Base-by-base conservation (phyloP, 2,888 invertebrate genomes). In the Lithosia quadra region DNA sequence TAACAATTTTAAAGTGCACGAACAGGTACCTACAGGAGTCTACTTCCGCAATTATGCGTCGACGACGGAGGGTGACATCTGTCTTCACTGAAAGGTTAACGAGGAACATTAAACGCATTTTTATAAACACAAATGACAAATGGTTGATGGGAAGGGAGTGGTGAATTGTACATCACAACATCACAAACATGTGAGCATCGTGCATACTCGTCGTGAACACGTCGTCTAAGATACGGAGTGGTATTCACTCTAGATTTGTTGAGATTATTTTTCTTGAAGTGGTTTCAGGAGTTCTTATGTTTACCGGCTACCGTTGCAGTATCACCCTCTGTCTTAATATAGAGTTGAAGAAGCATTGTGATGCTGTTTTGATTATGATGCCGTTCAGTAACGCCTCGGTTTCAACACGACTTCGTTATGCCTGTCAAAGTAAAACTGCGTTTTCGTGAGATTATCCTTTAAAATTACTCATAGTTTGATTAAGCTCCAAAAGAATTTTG, bases 41-140 rank as follows among this genome's bases (percentile, higher is more conserved):
- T 65, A 77, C 90, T 94, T 93, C 93, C 93, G 91, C 91, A 92
- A 92, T 92, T 90, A 80, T 81, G 63, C 68, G 88, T 80, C 71
- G 86, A 83, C 86, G 88, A 85, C 88, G 82, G 80, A 82, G 85
- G 83, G 82, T 80, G 86, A 86, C 88, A 90, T 89, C 86, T 88
- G 87, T 86, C 86, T 86, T 80, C 82, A 81, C 85, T 85, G 72
- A 90, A 92, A 92, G 92, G 91, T 92, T 91, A 93, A 93, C 91
- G 87, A 89, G 90, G 80, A 81, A 78, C 87, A 89, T 91, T 81
- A 73, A 77, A 73, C 67, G 73, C 79, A 81, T 79, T 81, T 90
- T 88, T 89, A 86, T 84, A 80, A 83, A 80, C 74, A 77, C 79
- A 77, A 84, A 84, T 84, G 84, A 79, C 82, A 85, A 87, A 90